Evolutionary conservation across 2,888 invertebrate genomes (phyloP), one percentile per base, ranked within the genome.

Genomic region (Mamestra brassicae): DNA sequence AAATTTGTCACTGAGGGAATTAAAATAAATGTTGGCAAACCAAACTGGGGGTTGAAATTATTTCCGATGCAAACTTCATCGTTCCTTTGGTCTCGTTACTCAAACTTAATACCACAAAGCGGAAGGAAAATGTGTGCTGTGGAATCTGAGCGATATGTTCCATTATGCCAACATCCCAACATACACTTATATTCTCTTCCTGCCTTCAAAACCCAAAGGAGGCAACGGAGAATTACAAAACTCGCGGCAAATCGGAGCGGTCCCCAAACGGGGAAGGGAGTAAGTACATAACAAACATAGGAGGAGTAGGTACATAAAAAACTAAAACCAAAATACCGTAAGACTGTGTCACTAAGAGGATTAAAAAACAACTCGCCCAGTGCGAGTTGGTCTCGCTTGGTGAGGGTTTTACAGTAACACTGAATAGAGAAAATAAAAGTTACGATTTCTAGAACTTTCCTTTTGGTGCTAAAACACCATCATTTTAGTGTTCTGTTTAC

Each of bases 161-260:
- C 72, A 84, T 70, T 80, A 84, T 50, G 17, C n/a, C 50, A 54
- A 79, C 45, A 70, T 80, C 52, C 58, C n/a, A 66, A 67, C 55
- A 58, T 64, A 66, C 26, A 47, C 52, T 58, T 45, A 67, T 74
- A 81, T 80, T 84, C 50, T 69, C 66, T 83, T 84, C 42, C 66
- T 74, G 70, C 67, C 42, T 34, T 74, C 55, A 74, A 80, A 64
- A 57, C 85, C 76, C 71, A 72, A 67, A 81, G 72, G 70, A 81
- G 63, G 45, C 34, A 70, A 74, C 61, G 15, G 84, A 74, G 70
- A 80, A 52, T 34, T 61, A 65, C 74, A 74, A 62, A 84, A 80
- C 71, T 71, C 61, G 65, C 52, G 55, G 58, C 38, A 75, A 74
- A 80, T 74, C 60, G 55, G 60, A 71, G 55, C 61, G 54, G 17